phyloP scores from a whole-genome alignment of 2,888 invertebrate species.

The Tachina grossa region DNA sequence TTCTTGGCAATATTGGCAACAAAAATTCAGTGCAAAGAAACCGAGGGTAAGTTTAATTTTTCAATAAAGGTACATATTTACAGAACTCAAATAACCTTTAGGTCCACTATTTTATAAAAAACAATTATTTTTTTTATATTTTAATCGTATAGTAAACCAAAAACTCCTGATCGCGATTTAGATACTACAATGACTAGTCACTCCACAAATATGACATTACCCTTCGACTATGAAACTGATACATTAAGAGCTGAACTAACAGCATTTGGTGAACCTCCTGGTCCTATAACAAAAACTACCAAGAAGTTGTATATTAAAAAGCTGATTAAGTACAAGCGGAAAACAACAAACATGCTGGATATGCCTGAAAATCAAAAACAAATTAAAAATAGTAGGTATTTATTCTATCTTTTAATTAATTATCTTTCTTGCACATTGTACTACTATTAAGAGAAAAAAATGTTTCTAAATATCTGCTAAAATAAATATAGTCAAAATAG shows the following conservation, averaged over 20 bases:
- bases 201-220: conserved; percentile 85
- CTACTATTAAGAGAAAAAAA: not conserved
- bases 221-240: conserved; percentile 87
- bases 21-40: conserved; percentile 59
- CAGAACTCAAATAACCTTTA: no score
- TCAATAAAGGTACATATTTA: not conserved
- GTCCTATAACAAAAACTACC: conserved; percentile 90
- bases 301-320: conserved; percentile 90
- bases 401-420: not conserved
- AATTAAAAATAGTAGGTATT: conserved; percentile 73
- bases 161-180: conserved; percentile 45
- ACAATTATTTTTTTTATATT: not conserved
- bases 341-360: conserved; percentile 73
- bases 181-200: conserved; percentile 83
- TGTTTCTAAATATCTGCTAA: no score
- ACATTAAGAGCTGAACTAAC: conserved; percentile 87
- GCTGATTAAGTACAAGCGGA: conserved; percentile 85
- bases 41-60: conserved; percentile 37
- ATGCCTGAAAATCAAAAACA: conserved; percentile 70
- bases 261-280: conserved; percentile 86
- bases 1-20: conserved; percentile 75
- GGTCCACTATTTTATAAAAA: not conserved
- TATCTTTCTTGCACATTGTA: not conserved
- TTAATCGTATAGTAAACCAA: conserved; percentile 32
- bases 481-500: no score